A percentile compares a stretch with the other conserved stretches of the same genome.
Evolutionary conservation across 2,888 invertebrate species (phyloP).

Genomic region (Tipula unca): DNA sequence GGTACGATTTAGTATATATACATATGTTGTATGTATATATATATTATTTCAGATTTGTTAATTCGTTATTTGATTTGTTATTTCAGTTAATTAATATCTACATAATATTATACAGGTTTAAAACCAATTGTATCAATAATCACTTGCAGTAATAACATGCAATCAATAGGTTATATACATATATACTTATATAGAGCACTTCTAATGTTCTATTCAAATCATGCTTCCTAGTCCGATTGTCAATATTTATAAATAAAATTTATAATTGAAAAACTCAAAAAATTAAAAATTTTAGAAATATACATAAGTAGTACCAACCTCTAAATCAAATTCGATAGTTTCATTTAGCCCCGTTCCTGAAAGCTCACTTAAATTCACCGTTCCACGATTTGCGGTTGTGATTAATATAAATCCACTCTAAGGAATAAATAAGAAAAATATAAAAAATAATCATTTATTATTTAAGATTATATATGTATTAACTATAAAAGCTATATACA

Average conservation of each 20-base stretch:
- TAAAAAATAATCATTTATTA: neutral
- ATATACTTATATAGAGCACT: neutral
- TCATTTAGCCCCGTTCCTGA: neutral
- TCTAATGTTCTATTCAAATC: neutral
- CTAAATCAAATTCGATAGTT: neutral
- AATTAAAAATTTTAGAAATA: neutral
- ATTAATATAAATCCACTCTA: slow-evolving; percentile 8
- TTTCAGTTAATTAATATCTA: too few relatives aligned
- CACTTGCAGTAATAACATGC: neutral
- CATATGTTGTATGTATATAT: too few relatives aligned
- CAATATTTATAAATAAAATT: neutral
- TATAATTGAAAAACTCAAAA: neutral
- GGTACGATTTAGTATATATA: too few relatives aligned
- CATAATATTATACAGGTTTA: too few relatives aligned
- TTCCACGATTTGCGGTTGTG: neutral
- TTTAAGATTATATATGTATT: neutral
- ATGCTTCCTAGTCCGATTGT: neutral
- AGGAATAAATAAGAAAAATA: neutral
- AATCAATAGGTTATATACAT: neutral
- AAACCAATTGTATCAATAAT: neutral
- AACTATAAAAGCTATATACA: neutral
- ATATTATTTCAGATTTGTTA: too few relatives aligned
- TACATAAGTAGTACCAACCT: neutral
- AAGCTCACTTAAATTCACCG: neutral
- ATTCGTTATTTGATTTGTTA: too few relatives aligned